Percentiles rank a stretch among this genome's conserved stretches.
Evolutionary conservation across 92 coral and sea anemone species (phyloP).

Genomic region (Meandrina meandrites): DNA sequence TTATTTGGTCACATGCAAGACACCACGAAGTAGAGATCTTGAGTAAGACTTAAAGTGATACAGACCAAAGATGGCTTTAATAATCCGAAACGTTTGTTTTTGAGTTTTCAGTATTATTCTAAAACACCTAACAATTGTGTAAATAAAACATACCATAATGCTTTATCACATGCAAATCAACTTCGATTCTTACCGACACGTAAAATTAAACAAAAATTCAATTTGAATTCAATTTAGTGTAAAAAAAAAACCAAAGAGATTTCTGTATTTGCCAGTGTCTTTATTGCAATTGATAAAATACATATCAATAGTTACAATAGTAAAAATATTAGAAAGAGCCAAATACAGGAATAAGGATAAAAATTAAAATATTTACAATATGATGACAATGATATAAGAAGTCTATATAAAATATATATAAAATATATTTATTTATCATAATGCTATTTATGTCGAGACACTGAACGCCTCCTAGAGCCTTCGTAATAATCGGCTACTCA

Average conservation of each 20-base stretch:
- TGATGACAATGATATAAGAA: too few relatives aligned
- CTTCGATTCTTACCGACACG: neutral
- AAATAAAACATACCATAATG: neutral
- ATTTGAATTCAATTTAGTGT: neutral
- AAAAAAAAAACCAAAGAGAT: neutral
- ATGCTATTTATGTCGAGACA: too few relatives aligned
- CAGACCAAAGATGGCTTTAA: neutral
- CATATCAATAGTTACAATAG: too few relatives aligned
- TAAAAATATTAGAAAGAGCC: too few relatives aligned
- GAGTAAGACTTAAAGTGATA: neutral
- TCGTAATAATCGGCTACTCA: too few relatives aligned
- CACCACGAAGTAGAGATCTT: neutral
- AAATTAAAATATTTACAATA: too few relatives aligned
- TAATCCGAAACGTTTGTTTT: neutral
- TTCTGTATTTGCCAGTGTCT: neutral
- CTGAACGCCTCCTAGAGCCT: too few relatives aligned
- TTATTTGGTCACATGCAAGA: neutral
- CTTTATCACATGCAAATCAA: neutral
- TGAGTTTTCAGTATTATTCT: neutral
- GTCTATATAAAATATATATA: too few relatives aligned
- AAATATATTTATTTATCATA: too few relatives aligned
- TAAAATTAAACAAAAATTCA: neutral
- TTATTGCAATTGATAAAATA: too few relatives aligned
- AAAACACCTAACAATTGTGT: neutral
- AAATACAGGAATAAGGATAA: too few relatives aligned